These are phyloP conservation scores for Pollicipes pollicipes DNA, from an alignment of 1,140 invertebrate species.

Conservation along the genomic window DNA sequence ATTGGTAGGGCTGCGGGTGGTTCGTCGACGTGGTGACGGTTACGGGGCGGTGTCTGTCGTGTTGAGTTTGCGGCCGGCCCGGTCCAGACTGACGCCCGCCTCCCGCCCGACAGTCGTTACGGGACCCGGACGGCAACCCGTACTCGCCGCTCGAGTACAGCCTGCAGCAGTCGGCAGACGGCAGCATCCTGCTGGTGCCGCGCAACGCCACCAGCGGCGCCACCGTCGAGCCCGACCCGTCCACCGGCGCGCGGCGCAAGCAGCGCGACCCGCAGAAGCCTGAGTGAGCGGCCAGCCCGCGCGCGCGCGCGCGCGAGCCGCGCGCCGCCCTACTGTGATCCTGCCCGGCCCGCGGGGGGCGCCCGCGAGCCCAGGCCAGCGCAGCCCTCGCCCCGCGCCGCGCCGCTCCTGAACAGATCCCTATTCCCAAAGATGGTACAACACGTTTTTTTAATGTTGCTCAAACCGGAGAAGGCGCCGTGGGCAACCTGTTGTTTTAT, in stretches of 20 bases:
- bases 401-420: no score
- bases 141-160: conserved; percentile 69
- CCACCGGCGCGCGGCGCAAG: background rate
- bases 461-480: background rate
- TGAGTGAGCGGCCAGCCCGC: no score
- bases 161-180: conserved; percentile 72
- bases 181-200: conserved; percentile 66
- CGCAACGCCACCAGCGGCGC: conserved; percentile 23
- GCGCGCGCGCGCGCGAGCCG: no score
- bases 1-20: no score
- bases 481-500: conserved; percentile 1
- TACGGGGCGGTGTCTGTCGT: no score
- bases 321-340: background rate
- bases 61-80: conserved; percentile 62
- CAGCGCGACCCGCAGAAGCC: conserved; percentile 1
- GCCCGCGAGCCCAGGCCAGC: background rate
- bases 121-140: conserved; percentile 69
- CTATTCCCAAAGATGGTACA: conserved; percentile 1
- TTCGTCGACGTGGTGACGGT: no score
- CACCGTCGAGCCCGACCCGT: background rate
- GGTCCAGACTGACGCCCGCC: conserved; percentile 69
- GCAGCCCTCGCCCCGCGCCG: background rate
- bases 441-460: background rate
- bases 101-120: conserved; percentile 55
- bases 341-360: no score